A percentile compares a stretch with the other conserved stretches of the same genome.
Conservation (phyloP, 2,888 invertebrate genomes). For the Drosophila basisetae region DNA sequence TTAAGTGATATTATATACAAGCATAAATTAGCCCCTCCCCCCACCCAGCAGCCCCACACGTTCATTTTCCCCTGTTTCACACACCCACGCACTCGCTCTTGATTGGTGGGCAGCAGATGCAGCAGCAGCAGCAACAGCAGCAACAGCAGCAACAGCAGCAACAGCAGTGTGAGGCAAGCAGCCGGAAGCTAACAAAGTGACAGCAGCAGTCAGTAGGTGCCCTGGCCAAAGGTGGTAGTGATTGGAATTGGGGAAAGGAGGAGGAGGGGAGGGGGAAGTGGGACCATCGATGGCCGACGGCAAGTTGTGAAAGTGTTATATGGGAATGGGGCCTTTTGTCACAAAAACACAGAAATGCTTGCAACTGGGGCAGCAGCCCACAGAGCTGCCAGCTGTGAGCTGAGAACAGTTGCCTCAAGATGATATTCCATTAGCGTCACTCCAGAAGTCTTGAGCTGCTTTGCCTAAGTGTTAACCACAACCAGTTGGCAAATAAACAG, state of each 20-base stretch:
- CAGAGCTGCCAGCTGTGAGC: neutral
- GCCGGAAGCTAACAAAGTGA: constrained; percentile 54
- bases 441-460: constrained; percentile 12
- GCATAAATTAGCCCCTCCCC: constrained; percentile 53
- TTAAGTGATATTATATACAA: constrained; percentile 76
- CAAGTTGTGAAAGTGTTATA: constrained; percentile 62
- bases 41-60: neutral
- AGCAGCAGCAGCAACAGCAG: constrained; percentile 10
- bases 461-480: neutral
- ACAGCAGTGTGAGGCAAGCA: constrained; percentile 11
- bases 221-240: neutral
- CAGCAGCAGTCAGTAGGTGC: constrained; percentile 29
- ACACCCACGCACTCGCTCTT: constrained; percentile 63
- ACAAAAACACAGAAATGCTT: constrained; percentile 13
- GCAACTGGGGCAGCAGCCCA: constrained; percentile 41
- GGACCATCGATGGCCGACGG: constrained; percentile 50
- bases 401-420: constrained; percentile 35
- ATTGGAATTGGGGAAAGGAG: neutral
- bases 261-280: too few species aligned
- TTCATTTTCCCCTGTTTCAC: constrained; percentile 6
- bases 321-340: constrained; percentile 42
- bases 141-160: constrained; percentile 34
- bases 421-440: constrained; percentile 15
- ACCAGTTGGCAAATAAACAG: neutral
- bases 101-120: constrained; percentile 84